Conservation (phyloP, 2,797 vertebrate genomes). For the Megaceryle alcyon region DNA sequence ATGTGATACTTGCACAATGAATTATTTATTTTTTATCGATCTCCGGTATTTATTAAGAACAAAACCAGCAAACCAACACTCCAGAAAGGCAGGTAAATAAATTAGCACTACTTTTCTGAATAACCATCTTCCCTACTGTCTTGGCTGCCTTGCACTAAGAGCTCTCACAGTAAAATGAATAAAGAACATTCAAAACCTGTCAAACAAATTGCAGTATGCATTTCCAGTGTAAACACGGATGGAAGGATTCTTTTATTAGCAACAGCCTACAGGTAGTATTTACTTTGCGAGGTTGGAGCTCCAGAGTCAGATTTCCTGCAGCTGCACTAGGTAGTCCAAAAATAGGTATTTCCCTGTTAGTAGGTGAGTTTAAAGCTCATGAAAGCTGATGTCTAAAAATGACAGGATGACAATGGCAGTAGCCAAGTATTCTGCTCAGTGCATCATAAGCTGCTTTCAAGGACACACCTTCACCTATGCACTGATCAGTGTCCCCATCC, state of each 20-base stretch:
- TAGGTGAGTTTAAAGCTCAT: neutral
- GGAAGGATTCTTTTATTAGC: neutral
- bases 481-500: neutral
- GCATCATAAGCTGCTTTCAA: neutral
- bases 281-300: neutral
- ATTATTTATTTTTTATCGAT: conserved; percentile 53
- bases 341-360: neutral
- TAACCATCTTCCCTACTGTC: neutral
- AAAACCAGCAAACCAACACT: neutral
- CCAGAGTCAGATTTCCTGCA: neutral
- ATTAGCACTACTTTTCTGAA: neutral
- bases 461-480: neutral
- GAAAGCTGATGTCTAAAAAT: neutral
- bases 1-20: neutral
- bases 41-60: neutral
- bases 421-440: neutral
- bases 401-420: neutral
- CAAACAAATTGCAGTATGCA: neutral
- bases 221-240: neutral
- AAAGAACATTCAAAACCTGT: neutral
- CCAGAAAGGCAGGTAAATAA: neutral
- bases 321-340: neutral
- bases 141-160: neutral
- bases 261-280: conserved; percentile 2
- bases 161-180: neutral